These are phyloP conservation scores for Lagenorhynchus albirostris DNA, from an alignment of 2,113 vertebrate species.

Conservation along the genomic window DNA sequence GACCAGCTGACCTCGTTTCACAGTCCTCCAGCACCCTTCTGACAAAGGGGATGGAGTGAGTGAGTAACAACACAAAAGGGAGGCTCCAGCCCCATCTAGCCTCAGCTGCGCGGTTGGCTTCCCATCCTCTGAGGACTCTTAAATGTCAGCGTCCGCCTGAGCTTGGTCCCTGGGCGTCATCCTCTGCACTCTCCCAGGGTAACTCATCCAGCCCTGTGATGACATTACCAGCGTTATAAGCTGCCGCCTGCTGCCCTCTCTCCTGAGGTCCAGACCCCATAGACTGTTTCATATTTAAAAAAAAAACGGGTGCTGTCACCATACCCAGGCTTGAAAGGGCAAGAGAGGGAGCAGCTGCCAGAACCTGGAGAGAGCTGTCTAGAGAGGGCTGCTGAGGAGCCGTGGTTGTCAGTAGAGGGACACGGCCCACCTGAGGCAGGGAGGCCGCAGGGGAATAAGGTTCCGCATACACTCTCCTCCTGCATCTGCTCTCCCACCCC, in stretches of 20 bases:
- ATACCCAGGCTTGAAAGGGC: neutral
- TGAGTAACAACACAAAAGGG: neutral
- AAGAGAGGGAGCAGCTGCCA: neutral
- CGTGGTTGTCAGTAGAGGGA: neutral
- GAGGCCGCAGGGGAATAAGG: neutral
- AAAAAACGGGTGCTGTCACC: too few relatives aligned
- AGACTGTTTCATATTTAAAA: neutral
- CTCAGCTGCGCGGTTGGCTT: neutral
- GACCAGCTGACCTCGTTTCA: neutral
- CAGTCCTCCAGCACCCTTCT: neutral
- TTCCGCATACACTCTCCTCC: neutral
- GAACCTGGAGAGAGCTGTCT: neutral
- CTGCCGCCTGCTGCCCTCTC: neutral
- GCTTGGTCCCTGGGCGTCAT: neutral
- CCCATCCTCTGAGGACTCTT: neutral
- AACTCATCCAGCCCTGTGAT: neutral
- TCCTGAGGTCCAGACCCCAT: neutral
- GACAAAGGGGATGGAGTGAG: neutral
- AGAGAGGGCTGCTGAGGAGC: neutral
- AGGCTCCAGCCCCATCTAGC: neutral
- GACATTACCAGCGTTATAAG: neutral
- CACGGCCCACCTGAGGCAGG: fast-evolving
- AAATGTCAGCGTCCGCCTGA: neutral
- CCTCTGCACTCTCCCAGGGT: fast-evolving
- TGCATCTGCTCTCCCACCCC: neutral